A percentile compares a stretch with the other conserved stretches of the same genome.
These are phyloP conservation scores for Nomada ferruginata DNA, from an alignment of 2,888 invertebrate species.

Conservation along the genomic window DNA sequence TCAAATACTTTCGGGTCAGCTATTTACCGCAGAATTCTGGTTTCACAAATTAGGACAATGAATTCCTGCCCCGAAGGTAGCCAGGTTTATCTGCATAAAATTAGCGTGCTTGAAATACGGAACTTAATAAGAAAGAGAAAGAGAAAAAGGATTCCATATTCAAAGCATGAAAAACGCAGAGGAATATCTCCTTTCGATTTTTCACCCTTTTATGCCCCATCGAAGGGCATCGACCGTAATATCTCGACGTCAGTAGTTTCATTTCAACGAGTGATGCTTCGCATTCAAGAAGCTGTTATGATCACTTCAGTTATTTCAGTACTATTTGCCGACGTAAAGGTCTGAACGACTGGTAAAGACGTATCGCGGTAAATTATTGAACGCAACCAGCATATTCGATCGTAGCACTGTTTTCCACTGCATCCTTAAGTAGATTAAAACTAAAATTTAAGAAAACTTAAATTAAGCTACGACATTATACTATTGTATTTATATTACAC, in stretches of 20 bases:
- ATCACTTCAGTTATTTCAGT: slow-evolving; percentile 4
- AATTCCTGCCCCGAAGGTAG: not conserved
- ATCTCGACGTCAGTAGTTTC: not conserved
- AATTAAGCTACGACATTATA: too few relatives aligned
- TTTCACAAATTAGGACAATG: slow-evolving; percentile 14
- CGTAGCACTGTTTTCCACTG: slow-evolving; percentile 16
- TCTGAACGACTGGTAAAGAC: slow-evolving; percentile 18
- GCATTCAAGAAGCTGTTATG: slow-evolving; percentile 6
- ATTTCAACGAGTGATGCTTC: slow-evolving; percentile 10
- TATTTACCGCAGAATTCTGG: slow-evolving; percentile 18
- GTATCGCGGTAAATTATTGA: slow-evolving; percentile 41
- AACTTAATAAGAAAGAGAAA: not conserved
- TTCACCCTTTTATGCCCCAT: not conserved
- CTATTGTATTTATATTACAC: too few relatives aligned
- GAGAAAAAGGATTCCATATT: not conserved
- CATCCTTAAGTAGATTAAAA: slow-evolving; percentile 19
- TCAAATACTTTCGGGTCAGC: slow-evolving; percentile 7
- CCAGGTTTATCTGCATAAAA: not conserved
- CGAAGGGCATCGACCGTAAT: not conserved
- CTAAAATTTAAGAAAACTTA: not conserved
- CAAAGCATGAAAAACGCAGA: not conserved
- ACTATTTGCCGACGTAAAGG: slow-evolving; percentile 8
- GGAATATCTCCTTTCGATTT: slow-evolving; percentile 3
- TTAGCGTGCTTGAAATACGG: not conserved
- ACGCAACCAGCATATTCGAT: slow-evolving; percentile 6